A percentile compares a stretch with the other conserved stretches of the same genome.
Conservation (phyloP, 2,113 vertebrate genomes). For the Carollia perspicillata region DNA sequence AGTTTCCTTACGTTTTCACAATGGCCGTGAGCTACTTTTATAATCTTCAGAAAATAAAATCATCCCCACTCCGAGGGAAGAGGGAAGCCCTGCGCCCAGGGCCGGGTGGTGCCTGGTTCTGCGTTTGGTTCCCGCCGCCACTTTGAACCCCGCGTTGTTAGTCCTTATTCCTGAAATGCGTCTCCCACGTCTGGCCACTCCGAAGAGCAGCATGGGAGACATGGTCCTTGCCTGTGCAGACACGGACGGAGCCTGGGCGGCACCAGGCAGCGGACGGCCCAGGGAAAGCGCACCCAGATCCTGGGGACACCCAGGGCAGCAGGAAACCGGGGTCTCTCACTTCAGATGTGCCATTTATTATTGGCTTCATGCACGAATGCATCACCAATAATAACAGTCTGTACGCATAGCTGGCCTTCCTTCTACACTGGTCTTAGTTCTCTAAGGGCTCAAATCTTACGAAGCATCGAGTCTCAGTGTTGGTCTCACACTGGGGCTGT, state of each 20-base stretch:
- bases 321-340: too few species aligned
- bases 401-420: not conserved
- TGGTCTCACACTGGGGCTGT: not conserved
- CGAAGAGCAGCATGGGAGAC: too few species aligned
- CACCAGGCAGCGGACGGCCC: not conserved
- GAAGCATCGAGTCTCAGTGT: not conserved
- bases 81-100: not conserved
- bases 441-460: not conserved
- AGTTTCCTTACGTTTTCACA: not conserved
- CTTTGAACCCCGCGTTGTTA: not conserved
- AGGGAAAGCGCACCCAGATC: not conserved
- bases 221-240: not conserved
- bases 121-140: not conserved
- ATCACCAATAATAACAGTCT: not conserved
- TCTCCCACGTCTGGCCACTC: not conserved
- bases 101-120: not conserved
- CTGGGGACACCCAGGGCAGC: not conserved
- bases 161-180: not conserved
- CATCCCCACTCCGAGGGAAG: not conserved
- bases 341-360: not conserved
- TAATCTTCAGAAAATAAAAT: not conserved
- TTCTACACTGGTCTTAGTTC: not conserved
- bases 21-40: not conserved
- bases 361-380: not conserved
- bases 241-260: not conserved